These are phyloP conservation scores for Botrylloides violaceus DNA, from an alignment of 23 tunicate genomes.

Conservation along the genomic window DNA sequence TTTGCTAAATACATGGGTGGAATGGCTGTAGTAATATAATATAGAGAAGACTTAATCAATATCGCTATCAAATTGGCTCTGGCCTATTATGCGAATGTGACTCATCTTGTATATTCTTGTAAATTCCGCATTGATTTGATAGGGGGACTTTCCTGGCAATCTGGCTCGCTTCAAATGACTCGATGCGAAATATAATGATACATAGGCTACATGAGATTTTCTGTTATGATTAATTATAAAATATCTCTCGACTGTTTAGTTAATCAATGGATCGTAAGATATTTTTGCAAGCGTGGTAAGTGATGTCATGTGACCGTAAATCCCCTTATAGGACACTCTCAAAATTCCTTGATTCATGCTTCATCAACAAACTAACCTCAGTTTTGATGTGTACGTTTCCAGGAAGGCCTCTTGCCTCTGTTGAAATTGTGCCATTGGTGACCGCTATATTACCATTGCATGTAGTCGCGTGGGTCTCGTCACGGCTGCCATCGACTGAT, in stretches of 20 bases:
- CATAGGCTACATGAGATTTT: no score
- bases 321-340: not conserved
- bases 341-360: not conserved
- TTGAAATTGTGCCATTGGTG: not conserved
- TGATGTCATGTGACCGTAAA: not conserved
- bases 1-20: no score
- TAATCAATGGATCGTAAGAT: not conserved
- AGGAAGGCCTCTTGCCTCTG: not conserved
- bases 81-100: no score
- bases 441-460: not conserved
- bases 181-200: no score
- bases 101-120: no score
- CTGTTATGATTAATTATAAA: no score
- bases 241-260: not conserved
- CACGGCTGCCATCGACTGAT: constrained; percentile 1
- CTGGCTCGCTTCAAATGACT: no score
- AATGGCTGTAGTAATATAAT: no score
- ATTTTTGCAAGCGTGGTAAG: not conserved
- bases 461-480: not conserved
- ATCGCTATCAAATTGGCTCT: no score
- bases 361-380: not conserved
- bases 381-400: not conserved
- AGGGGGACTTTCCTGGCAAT: no score
- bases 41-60: no score
- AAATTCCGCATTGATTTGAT: no score